Percentiles rank a stretch among this genome's conserved stretches.
phyloP scores from a whole-genome alignment of 2,797 vertebrate genomes.

The Hipposideros larvatus region DNA sequence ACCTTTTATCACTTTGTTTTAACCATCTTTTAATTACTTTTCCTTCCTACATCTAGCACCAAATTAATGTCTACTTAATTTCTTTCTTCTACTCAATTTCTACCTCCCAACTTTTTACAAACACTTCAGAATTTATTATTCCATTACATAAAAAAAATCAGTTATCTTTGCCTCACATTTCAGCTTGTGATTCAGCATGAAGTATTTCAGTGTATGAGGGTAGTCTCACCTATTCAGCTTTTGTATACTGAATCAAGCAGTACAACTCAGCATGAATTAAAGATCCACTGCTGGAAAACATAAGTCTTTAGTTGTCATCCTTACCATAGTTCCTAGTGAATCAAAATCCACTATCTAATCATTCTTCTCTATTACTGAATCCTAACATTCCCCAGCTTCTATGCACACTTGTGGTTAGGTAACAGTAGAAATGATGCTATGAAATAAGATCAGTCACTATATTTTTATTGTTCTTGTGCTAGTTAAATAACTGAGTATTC shows the following conservation, averaged over 20 bases:
- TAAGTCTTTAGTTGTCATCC: neutral
- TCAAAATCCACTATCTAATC: neutral
- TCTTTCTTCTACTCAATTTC: neutral
- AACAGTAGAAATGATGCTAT: neutral
- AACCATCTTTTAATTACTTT: neutral
- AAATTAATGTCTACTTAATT: neutral
- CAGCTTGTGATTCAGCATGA: neutral
- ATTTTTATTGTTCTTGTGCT: neutral
- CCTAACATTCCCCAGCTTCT: neutral
- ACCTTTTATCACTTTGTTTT: neutral
- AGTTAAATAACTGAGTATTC: neutral
- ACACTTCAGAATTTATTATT: conserved; percentile 9
- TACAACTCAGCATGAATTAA: neutral
- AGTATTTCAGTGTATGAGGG: neutral
- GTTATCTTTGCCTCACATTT: neutral
- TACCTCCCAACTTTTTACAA: neutral
- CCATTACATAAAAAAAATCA: neutral
- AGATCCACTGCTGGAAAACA: neutral
- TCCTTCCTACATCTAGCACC: neutral
- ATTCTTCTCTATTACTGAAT: neutral
- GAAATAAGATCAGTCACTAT: neutral
- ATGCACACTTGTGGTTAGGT: neutral
- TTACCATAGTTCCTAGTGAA: neutral
- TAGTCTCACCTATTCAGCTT: neutral
- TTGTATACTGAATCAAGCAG: neutral